Conservation (phyloP, 2,888 invertebrate species). For the Mimas tiliae region DNA sequence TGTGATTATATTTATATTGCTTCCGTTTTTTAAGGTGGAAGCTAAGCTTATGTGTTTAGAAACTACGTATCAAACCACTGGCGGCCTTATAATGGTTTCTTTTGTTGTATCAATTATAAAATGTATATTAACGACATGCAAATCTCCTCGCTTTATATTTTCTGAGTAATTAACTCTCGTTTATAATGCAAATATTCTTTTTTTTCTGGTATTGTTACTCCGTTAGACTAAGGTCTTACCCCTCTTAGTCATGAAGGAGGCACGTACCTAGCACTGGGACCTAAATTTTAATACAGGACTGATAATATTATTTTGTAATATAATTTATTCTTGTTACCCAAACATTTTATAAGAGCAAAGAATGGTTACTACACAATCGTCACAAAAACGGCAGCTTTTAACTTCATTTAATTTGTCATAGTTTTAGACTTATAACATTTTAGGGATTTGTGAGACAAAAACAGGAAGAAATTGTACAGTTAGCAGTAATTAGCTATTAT, state of each 20-base stretch:
- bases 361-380: background rate
- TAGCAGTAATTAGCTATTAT: background rate
- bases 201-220: too few relatives aligned
- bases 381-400: too few relatives aligned
- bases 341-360: background rate
- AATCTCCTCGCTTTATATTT: background rate
- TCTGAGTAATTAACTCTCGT: background rate
- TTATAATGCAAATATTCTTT: background rate
- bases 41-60: background rate
- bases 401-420: too few relatives aligned
- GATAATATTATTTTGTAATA: too few relatives aligned
- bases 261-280: too few relatives aligned
- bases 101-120: background rate
- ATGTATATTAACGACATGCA: slow-evolving; percentile 8
- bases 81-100: slow-evolving; percentile 5
- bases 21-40: background rate
- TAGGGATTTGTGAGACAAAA: too few relatives aligned
- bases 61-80: background rate
- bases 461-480: background rate
- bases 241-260: too few relatives aligned
- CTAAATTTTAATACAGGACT: too few relatives aligned
- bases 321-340: background rate
- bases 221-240: too few relatives aligned
- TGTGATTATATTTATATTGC: background rate
- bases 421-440: too few relatives aligned